Evolutionary conservation across 92 coral and sea anemone species (phyloP).

Genomic region (Epizoanthus ramosus): DNA sequence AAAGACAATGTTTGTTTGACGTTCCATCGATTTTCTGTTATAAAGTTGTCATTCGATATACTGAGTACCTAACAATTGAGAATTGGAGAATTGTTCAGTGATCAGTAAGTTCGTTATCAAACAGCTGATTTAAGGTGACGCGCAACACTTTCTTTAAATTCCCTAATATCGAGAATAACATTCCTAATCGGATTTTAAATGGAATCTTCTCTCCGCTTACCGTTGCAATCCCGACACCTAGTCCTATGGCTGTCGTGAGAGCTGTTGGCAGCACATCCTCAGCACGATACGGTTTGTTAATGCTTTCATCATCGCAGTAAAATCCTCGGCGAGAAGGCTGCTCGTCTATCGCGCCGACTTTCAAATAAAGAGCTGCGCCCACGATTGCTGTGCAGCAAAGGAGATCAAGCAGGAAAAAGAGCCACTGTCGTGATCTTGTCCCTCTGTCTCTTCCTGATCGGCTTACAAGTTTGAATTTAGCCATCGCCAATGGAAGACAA

Average conservation of each 20-base stretch:
- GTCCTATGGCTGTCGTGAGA: constrained; percentile 4
- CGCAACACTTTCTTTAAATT: not conserved
- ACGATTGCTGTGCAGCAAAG: constrained; percentile 1
- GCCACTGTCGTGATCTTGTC: not conserved
- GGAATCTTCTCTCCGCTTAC: not conserved
- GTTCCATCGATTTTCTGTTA: no score
- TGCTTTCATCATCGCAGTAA: constrained; percentile 86
- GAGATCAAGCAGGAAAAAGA: constrained; percentile 28
- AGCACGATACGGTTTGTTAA: constrained; percentile 80
- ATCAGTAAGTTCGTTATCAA: no score
- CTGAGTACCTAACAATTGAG: no score
- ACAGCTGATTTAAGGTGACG: no score
- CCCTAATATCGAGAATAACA: not conserved
- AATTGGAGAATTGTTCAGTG: no score
- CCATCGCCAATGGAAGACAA: no score
- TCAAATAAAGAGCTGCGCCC: constrained; percentile 30
- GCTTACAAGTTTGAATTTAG: no score
- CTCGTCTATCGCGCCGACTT: constrained; percentile 27
- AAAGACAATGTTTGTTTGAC: no score
- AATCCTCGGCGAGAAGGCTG: constrained; percentile 82
- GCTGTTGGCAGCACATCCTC: not conserved
- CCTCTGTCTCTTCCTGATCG: not conserved
- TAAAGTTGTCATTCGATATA: no score
- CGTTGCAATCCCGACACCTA: constrained; percentile 4
- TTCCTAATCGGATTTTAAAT: not conserved